phyloP scores from a whole-genome alignment of 2,888 invertebrate species.

The Oscheius sp. region DNA sequence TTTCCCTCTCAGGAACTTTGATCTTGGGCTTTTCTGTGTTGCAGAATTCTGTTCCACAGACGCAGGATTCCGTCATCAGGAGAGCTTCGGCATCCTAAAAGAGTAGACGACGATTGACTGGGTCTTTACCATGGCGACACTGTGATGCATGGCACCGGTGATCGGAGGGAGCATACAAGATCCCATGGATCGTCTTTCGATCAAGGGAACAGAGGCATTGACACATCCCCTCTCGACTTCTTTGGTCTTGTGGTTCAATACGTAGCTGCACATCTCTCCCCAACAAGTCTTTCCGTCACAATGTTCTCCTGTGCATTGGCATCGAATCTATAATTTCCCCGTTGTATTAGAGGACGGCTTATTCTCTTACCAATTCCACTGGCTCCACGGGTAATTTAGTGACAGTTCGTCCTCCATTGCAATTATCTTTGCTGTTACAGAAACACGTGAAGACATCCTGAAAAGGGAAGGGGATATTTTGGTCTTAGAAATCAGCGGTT shows the following conservation, averaged over 20 bases:
- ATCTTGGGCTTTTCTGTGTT: conserved; percentile 64
- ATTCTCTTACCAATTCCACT: conserved; percentile 53
- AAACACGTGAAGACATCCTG: conserved; percentile 71
- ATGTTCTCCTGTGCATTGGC: conserved; percentile 67
- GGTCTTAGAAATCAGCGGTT: conserved; percentile 1
- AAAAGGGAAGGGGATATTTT: conserved; percentile 23
- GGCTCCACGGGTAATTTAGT: conserved; percentile 58
- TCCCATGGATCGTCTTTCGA: conserved; percentile 69
- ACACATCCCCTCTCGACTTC: conserved; percentile 69
- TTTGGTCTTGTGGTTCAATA: conserved; percentile 64
- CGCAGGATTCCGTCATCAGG: conserved; percentile 66
- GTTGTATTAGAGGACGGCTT: neutral
- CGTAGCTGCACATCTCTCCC: conserved; percentile 70
- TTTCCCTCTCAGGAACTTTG: conserved; percentile 57
- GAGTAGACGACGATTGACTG: neutral
- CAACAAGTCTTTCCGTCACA: conserved; percentile 63
- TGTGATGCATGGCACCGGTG: conserved; percentile 72
- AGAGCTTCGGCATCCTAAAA: conserved; percentile 59
- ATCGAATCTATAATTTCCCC: conserved; percentile 49
- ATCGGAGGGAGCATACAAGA: conserved; percentile 71
- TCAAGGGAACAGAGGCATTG: conserved; percentile 67
- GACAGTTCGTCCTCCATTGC: conserved; percentile 60
- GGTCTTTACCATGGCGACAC: conserved; percentile 57
- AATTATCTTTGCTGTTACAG: conserved; percentile 65
- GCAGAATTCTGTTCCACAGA: conserved; percentile 68